Percentiles rank a stretch among this genome's conserved stretches.
phyloP scores from a whole-genome alignment of 1,140 invertebrate species.

The Carposina sasakii region DNA sequence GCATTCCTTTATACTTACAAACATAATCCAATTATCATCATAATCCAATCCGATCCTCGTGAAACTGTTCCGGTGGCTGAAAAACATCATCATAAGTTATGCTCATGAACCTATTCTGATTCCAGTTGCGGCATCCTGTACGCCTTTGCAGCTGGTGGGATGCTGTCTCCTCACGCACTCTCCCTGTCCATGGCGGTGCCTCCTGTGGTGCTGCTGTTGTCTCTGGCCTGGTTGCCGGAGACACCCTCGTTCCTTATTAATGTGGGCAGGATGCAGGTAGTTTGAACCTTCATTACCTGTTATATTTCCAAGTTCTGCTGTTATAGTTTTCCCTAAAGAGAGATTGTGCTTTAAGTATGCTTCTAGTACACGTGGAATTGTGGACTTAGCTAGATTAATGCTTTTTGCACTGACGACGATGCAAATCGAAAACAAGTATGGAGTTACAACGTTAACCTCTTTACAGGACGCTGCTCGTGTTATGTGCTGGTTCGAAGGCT shows the following conservation, averaged over 20 bases:
- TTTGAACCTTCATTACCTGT: background rate
- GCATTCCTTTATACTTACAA: too few species aligned
- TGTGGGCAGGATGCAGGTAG: constrained; percentile 55
- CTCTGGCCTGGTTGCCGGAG: constrained; percentile 58
- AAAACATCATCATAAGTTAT: too few species aligned
- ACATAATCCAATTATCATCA: too few species aligned
- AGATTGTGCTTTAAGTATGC: too few species aligned
- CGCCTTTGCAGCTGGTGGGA: constrained; percentile 49
- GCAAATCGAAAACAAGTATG: too few species aligned
- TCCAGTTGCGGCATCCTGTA: constrained; percentile 59
- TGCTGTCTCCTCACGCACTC: constrained; percentile 52
- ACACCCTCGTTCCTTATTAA: constrained; percentile 59
- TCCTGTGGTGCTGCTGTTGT: constrained; percentile 44
- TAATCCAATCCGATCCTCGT: too few species aligned
- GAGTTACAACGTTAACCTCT: background rate
- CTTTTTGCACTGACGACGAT: too few species aligned
- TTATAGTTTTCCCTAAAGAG: too few species aligned
- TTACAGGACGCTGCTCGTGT: constrained; percentile 61
- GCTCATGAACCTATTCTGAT: constrained; percentile 18
- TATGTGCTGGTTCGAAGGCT: constrained; percentile 66
- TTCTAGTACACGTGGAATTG: too few species aligned
- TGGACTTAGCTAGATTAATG: too few species aligned
- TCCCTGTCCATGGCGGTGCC: constrained; percentile 52
- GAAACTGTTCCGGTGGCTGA: too few species aligned
- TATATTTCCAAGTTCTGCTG: background rate